phyloP scores from a whole-genome alignment of 2,797 vertebrate species.

The Rhinoraja longicauda region DNA sequence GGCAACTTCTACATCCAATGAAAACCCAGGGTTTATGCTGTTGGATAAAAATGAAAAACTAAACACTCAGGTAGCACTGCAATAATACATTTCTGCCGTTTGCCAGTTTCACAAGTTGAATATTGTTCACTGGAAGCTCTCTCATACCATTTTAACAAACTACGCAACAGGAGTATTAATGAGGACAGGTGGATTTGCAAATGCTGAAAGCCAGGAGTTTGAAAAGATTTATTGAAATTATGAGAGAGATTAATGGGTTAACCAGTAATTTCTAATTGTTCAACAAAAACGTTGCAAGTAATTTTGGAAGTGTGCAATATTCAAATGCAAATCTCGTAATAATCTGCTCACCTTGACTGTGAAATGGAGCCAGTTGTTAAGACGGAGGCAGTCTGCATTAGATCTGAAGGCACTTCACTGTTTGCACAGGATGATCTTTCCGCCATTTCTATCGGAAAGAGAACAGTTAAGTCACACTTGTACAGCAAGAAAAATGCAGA shows the following conservation, averaged over 20 bases:
- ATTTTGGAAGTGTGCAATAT: neutral
- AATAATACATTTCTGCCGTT: neutral
- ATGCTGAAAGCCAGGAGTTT: neutral
- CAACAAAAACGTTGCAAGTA: neutral
- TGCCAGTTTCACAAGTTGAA: neutral
- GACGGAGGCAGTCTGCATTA: conserved; percentile 53
- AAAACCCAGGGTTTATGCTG: conserved; percentile 59
- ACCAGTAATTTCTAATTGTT: neutral
- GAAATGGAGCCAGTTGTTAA: conserved; percentile 48
- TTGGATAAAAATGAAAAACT: neutral
- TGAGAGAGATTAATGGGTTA: neutral
- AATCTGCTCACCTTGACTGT: conserved; percentile 57
- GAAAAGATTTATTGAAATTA: neutral
- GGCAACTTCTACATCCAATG: conserved; percentile 64
- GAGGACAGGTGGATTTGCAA: neutral
- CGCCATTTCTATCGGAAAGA: conserved; percentile 60
- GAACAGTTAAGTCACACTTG: neutral
- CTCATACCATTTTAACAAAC: neutral
- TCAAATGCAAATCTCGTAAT: too few species aligned
- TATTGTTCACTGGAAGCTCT: neutral
- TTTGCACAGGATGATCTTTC: conserved; percentile 61
- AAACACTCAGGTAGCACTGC: neutral
- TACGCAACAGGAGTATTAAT: neutral
- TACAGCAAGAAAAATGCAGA: neutral
- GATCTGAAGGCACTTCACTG: conserved; percentile 58